These are phyloP conservation scores for Colossoma macropomum DNA, from an alignment of 2,113 vertebrate genomes.

Conservation along the genomic window DNA sequence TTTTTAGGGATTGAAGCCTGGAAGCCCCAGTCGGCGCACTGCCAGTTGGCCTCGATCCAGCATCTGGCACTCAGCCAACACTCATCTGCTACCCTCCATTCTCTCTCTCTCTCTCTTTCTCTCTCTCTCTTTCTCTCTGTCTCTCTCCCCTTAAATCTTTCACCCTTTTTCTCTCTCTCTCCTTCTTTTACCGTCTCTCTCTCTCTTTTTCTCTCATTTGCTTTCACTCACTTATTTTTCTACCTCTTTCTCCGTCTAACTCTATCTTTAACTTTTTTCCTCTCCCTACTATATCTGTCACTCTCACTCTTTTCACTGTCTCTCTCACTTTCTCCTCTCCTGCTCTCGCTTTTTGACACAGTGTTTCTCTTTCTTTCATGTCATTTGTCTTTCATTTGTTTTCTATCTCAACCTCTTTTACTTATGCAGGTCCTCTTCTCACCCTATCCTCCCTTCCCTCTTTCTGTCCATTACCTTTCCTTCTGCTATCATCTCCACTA, in stretches of 20 bases:
- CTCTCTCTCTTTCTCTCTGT: slow-evolving; percentile 8
- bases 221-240: slow-evolving; percentile 53
- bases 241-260: slow-evolving; percentile 40
- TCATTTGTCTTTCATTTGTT: background rate
- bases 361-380: background rate
- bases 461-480: background rate
- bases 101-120: background rate
- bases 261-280: slow-evolving; percentile 35
- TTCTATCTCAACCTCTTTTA: slow-evolving; percentile 21
- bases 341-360: background rate
- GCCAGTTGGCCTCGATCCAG: slow-evolving; percentile 78
- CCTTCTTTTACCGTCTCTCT: background rate
- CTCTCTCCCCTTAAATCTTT: slow-evolving; percentile 51
- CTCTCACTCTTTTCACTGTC: slow-evolving; percentile 26
- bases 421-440: slow-evolving; percentile 1
- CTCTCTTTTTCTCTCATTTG: too few relatives aligned
- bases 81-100: slow-evolving; percentile 50
- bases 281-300: slow-evolving; percentile 21
- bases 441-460: background rate
- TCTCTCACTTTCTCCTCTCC: slow-evolving; percentile 29
- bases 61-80: slow-evolving; percentile 70
- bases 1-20: slow-evolving; percentile 81
- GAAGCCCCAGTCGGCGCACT: slow-evolving; percentile 74
- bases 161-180: slow-evolving; percentile 39
- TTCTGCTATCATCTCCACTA: slow-evolving; percentile 44